Conservation (phyloP, 2,888 invertebrate genomes). For the Coremacera marginata region DNA sequence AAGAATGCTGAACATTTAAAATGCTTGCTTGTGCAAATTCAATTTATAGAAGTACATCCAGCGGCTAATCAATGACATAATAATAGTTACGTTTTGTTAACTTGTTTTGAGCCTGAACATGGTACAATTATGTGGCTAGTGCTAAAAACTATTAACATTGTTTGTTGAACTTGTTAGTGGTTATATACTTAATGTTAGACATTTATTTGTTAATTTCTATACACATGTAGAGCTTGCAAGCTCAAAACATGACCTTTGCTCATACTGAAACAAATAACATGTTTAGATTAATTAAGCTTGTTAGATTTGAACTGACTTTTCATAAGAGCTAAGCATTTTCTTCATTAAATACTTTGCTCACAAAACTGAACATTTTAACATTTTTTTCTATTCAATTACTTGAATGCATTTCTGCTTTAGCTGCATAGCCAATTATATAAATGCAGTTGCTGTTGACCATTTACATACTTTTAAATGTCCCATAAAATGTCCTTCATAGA, state of each 20-base stretch:
- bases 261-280: not conserved
- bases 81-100: not conserved
- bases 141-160: not conserved
- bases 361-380: not conserved
- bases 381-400: not conserved
- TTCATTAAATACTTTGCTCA: not conserved
- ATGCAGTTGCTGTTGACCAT: slow-evolving; percentile 62
- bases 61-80: slow-evolving; percentile 25
- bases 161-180: no score
- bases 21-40: not conserved
- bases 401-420: not conserved
- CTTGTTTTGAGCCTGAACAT: not conserved
- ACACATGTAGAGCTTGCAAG: not conserved
- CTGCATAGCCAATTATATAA: slow-evolving; percentile 33
- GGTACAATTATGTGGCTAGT: not conserved
- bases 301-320: not conserved
- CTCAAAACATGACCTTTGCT: not conserved
- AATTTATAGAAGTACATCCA: not conserved
- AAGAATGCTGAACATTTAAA: not conserved
- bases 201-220: not conserved
- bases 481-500: slow-evolving; percentile 44
- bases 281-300: no score
- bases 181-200: no score
- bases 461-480: slow-evolving; percentile 62
- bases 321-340: not conserved